Base-by-base conservation (phyloP, 2,113 vertebrate species). In the Psittacara wagleri region DNA sequence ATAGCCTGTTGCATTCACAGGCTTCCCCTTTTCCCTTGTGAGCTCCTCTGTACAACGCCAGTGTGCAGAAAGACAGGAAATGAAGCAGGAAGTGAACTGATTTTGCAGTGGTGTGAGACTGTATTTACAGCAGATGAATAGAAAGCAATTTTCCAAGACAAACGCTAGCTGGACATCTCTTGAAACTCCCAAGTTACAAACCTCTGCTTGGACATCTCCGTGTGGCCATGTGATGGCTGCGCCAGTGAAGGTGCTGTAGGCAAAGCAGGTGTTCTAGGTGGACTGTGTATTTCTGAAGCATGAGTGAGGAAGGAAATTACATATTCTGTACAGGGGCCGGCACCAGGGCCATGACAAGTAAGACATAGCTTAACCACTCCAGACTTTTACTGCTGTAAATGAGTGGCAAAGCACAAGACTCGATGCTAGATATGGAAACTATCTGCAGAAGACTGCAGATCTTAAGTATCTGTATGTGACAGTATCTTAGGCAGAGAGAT, bases 1-100 rank as follows among this genome's bases (percentile, higher is more conserved):
- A 86, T 72, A 92, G 87, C 88, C 90, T 82, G 81, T 66, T 94
- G 84, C 84, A 88, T 88, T 88, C 61, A 49, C 68, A 78, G 70
- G 67, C 91, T 97, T 97, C 96, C 91, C 88, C 83, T 92, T 90
- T 88, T 88, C 70, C 68, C 91, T 76, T 44, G 80, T 78, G 82
- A 92, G 52, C 86, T 79, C 62, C 85, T 86, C 77, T 3, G 4
- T 22, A 64, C 54, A 92, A 78, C 0, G 0, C 80, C 73, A 90
- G 54, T 54, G 68, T 0, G 0, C 46, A 92, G 69, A 89, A 70
- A 83, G 73, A 57, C 85, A 93, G 88, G 94, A 94, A 94, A 86
- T 67, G 33, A 94, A 78, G 80, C 62, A 49, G 94, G 96, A 97
- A 97, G 91, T 37, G 48, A 95, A 94, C 10, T 37, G 84, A 93